These are phyloP conservation scores for Sterna hirundo DNA, from an alignment of 2,113 vertebrate genomes.

Conservation along the genomic window DNA sequence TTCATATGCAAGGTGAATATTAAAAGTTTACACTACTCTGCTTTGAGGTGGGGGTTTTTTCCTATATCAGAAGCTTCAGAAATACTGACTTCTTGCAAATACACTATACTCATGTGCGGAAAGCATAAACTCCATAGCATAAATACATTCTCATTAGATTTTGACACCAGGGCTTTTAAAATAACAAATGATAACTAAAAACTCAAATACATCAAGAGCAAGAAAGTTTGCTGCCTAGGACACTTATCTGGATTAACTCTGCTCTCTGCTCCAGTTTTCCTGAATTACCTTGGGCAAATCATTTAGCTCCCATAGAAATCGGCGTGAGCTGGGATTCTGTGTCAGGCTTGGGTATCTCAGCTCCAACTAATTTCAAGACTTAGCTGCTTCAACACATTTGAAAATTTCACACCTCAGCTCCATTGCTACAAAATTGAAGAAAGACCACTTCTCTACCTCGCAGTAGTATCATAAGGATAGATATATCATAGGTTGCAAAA, in stretches of 20 bases:
- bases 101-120: not conserved
- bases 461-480: not conserved
- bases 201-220: not conserved
- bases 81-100: not conserved
- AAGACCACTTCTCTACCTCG: not conserved
- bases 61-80: not conserved
- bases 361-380: not conserved
- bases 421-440: not conserved
- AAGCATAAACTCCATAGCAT: not conserved
- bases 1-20: not conserved
- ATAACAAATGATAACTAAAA: not conserved
- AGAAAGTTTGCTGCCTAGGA: not conserved
- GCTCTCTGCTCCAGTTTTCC: not conserved
- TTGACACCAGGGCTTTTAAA: not conserved
- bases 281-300: not conserved
- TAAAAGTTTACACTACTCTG: not conserved
- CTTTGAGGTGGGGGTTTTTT: not conserved
- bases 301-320: not conserved
- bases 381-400: not conserved
- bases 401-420: not conserved
- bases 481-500: not conserved
- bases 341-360: not conserved
- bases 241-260: not conserved
- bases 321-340: fast-evolving
- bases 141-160: not conserved